phyloP scores from a whole-genome alignment of 2,113 vertebrate species.

The Salvelinus fontinalis region DNA sequence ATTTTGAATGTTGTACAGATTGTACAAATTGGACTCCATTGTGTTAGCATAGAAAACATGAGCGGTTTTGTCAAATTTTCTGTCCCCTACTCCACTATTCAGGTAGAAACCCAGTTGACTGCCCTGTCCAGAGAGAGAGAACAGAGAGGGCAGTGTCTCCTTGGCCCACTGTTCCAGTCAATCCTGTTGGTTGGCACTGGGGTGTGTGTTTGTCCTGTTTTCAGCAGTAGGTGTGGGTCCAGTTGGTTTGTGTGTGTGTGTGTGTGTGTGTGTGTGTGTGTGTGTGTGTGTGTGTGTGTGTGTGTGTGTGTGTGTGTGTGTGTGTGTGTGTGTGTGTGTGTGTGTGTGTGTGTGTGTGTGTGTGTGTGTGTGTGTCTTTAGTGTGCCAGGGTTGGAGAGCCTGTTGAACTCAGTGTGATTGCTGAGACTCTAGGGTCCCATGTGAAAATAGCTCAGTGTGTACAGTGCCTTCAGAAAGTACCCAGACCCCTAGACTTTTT shows the following conservation, averaged over 20 bases:
- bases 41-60: too few species aligned
- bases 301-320: slow-evolving; percentile 22
- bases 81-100: background rate
- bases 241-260: slow-evolving; percentile 18
- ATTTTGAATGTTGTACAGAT: too few species aligned
- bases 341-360: slow-evolving; percentile 18
- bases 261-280: slow-evolving; percentile 14
- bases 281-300: slow-evolving; percentile 13
- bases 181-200: slow-evolving; percentile 7
- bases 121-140: background rate
- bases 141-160: slow-evolving; percentile 26
- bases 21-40: too few species aligned
- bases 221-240: slow-evolving; percentile 14
- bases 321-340: slow-evolving; percentile 26
- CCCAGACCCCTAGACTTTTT: too few species aligned
- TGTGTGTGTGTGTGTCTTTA: slow-evolving; percentile 1
- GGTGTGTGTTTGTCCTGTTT: slow-evolving; percentile 15
- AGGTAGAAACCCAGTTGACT: background rate
- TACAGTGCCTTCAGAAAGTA: too few species aligned
- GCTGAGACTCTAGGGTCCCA: slow-evolving; percentile 8
- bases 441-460: slow-evolving; percentile 5
- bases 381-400: slow-evolving; percentile 25
- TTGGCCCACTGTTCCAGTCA: slow-evolving; percentile 7
- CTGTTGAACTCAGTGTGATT: slow-evolving; percentile 42
- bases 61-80: too few species aligned